Evolutionary conservation across 2,888 invertebrate species (phyloP).

Genomic region (Campopleginae sp.): DNA sequence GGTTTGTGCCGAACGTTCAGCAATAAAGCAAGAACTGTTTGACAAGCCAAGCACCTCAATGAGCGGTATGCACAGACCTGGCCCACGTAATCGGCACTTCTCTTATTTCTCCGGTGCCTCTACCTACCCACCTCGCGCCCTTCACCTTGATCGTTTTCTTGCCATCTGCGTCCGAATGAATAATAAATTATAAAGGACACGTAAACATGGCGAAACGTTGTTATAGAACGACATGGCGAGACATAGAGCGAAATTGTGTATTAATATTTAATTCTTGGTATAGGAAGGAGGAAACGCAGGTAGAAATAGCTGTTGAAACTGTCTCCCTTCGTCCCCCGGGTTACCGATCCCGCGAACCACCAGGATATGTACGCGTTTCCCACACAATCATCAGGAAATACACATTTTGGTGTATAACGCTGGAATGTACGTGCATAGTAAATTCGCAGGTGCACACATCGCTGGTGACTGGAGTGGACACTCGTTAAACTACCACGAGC

Average conservation of each 20-base stretch:
- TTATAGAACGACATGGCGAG: constrained; percentile 65
- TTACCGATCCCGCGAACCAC: constrained; percentile 35
- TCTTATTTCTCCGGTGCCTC: constrained; percentile 63
- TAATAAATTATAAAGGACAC: constrained; percentile 73
- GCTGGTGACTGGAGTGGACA: constrained; percentile 28
- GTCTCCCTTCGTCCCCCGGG: constrained; percentile 54
- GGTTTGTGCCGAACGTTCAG: background rate
- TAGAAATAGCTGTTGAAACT: constrained; percentile 39
- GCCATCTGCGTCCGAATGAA: constrained; percentile 73
- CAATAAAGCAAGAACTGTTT: background rate
- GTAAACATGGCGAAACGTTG: constrained; percentile 61
- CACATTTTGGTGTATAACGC: constrained; percentile 20
- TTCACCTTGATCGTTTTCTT: background rate
- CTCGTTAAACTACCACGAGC: constrained; percentile 39
- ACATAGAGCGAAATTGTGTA: constrained; percentile 77
- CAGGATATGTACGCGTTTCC: constrained; percentile 14
- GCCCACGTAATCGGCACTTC: constrained; percentile 75
- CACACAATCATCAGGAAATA: constrained; percentile 57
- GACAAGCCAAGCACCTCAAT: background rate
- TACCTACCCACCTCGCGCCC: constrained; percentile 37
- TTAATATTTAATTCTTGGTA: constrained; percentile 77
- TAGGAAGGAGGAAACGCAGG: constrained; percentile 52
- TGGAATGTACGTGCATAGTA: constrained; percentile 15
- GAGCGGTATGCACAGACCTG: constrained; percentile 7
- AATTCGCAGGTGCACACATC: constrained; percentile 32